Percentiles rank a stretch among this genome's conserved stretches.
Evolutionary conservation across 2,113 vertebrate genomes (phyloP).

Genomic region (Rhadina sibilatrix): DNA sequence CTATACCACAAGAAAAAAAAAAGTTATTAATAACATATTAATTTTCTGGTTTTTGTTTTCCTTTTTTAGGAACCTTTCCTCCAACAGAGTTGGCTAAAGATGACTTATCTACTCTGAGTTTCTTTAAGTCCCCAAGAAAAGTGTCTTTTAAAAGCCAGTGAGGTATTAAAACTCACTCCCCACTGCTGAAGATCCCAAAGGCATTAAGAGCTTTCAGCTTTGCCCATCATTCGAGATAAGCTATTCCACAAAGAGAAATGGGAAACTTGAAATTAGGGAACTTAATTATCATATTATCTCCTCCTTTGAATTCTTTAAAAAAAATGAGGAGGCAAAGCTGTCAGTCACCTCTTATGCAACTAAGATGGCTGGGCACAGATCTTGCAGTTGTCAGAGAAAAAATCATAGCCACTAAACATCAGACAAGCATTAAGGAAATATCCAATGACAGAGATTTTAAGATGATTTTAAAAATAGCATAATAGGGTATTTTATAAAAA

Average conservation of each 20-base stretch:
- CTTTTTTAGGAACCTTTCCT: rapidly evolving
- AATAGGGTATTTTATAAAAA: neutral
- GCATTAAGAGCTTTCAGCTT: neutral
- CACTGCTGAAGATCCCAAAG: neutral
- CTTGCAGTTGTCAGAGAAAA: neutral
- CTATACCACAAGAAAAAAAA: neutral
- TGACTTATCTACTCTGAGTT: neutral
- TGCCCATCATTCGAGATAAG: neutral
- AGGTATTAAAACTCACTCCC: neutral
- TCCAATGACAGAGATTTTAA: neutral
- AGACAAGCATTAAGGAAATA: neutral
- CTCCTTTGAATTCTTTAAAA: neutral
- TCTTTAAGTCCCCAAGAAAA: neutral
- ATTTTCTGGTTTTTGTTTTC: neutral
- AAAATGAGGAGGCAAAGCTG: neutral
- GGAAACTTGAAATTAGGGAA: neutral
- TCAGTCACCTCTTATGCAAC: neutral
- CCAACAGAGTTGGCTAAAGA: neutral
- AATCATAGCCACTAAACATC: neutral
- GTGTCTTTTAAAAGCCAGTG: neutral
- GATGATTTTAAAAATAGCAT: neutral
- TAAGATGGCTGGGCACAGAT: neutral
- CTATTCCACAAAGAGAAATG: neutral
- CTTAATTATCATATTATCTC: neutral
- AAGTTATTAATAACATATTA: neutral